Conservation (phyloP, 2,888 invertebrate genomes). For the Phyllotreta cruciferae region DNA sequence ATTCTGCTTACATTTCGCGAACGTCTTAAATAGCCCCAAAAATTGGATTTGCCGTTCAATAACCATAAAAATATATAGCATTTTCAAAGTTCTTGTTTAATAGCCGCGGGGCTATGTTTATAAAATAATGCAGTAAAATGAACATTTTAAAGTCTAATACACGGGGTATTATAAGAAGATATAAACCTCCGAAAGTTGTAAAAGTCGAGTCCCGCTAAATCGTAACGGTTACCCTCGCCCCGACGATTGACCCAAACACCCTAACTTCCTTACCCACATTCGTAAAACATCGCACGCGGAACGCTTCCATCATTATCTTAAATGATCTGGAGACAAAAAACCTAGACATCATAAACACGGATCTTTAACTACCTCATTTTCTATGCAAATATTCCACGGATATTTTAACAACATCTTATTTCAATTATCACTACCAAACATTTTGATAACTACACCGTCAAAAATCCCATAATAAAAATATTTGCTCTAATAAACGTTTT, state of each 20-base stretch:
- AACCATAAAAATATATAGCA: conserved; percentile 61
- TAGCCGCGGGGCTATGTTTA: conserved; percentile 60
- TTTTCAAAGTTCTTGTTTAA: conserved; percentile 61
- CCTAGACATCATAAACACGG: conserved; percentile 29
- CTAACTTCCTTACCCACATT: conserved; percentile 39
- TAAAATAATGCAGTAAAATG: conserved; percentile 61
- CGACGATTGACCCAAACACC: conserved; percentile 42
- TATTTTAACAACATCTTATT: too few species aligned
- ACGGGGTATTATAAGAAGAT: conserved; percentile 58
- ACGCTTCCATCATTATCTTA: conserved; percentile 34
- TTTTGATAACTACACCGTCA: too few species aligned
- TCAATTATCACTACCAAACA: too few species aligned
- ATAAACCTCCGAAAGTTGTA: conserved; percentile 59
- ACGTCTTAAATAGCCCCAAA: conserved; percentile 61
- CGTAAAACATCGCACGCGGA: conserved; percentile 34
- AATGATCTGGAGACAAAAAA: conserved; percentile 29
- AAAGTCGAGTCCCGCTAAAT: conserved; percentile 52
- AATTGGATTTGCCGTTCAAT: conserved; percentile 62
- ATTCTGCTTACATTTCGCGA: conserved; percentile 53
- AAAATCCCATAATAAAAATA: too few species aligned
- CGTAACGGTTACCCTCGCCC: conserved; percentile 46
- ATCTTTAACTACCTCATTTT: conserved; percentile 17
- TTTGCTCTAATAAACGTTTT: too few species aligned
- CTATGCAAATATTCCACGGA: conserved; percentile 14
- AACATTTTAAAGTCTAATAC: conserved; percentile 61